These are phyloP conservation scores for Probosciger aterrimus DNA, from an alignment of 2,113 vertebrate genomes.

Conservation along the genomic window DNA sequence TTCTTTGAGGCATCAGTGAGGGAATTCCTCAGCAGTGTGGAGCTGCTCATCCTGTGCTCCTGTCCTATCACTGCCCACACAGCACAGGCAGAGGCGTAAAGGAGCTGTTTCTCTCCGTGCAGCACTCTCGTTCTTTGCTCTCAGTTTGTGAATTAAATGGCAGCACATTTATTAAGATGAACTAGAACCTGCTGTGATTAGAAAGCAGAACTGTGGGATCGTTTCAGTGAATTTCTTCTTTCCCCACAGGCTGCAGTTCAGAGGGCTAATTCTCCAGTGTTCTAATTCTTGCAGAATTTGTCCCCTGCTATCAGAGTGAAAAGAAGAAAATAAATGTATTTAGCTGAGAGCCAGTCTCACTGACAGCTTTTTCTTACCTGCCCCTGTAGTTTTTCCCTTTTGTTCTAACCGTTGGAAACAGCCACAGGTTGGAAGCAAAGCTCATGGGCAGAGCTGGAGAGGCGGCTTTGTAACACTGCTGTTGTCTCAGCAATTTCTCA, in stretches of 20 bases:
- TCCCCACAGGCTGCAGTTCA: not conserved
- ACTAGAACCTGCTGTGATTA: not conserved
- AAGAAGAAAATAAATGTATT: not conserved
- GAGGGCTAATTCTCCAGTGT: not conserved
- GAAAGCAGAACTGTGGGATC: not conserved
- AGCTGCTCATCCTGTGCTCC: not conserved
- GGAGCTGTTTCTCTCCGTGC: not conserved
- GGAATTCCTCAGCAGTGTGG: not conserved
- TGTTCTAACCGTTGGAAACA: not conserved
- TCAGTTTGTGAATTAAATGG: not conserved
- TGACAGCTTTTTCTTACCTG: not conserved
- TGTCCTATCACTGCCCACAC: not conserved
- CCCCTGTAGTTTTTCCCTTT: not conserved
- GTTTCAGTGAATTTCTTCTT: not conserved
- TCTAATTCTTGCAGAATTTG: not conserved
- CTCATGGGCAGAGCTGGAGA: not conserved
- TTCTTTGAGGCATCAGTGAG: not conserved
- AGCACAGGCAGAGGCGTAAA: not conserved
- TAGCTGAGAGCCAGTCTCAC: not conserved
- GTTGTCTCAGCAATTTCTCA: not conserved
- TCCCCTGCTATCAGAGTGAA: not conserved
- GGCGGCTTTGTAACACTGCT: not conserved
- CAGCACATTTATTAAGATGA: not conserved
- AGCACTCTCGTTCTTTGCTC: not conserved
- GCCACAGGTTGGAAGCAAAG: not conserved